Base-by-base conservation (phyloP, 2,797 vertebrate genomes). In the Borostomias antarcticus region DNA sequence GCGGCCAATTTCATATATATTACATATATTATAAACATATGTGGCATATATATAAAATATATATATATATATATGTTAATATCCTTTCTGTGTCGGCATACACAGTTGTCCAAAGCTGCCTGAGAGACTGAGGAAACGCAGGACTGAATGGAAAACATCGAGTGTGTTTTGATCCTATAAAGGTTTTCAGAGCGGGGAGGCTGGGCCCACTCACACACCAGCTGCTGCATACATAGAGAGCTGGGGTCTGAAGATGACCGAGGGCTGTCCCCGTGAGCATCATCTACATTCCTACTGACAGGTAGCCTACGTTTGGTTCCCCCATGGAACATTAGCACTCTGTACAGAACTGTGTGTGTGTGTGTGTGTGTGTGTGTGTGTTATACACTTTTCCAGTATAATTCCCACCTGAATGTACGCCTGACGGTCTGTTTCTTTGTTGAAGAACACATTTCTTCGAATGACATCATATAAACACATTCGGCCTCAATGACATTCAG, bases 401-500 rank as follows among this genome's bases (percentile, higher is more conserved):
- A 32, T 8, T 17, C 17, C 23, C 37, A 43, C 8, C 9, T 37
- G 23, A 29, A 11, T 61, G 40, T 48, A 26, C 11, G 43, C 13
- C 26, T 26, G 61, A n/a, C n/a, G n/a, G n/a, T n/a, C n/a, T n/a
- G n/a, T n/a, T n/a, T 17, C 3, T 52, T 29, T 17, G 47, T 23
- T 56, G 25, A 13, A 1, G 8, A 5, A 45, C 48, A 33, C 45
- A 53, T 25, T 28, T 47, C 30, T n/a, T 7, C 70, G 56, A 68
- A 57, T 62, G 64, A 74, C 73, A 77, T 62, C 50, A 64, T 75
- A 78, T 64, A 72, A 86, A 82, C 75, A 80, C 76, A 77, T 72
- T 60, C 68, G 65, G 71, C 81, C 64, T 76, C 73, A 71, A 75
- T 74, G 68, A 30, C 64, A 25, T 2, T 17, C 76, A 64, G 69